phyloP scores from a whole-genome alignment of 1,140 invertebrate genomes.

The Hylaeus volcanicus region DNA sequence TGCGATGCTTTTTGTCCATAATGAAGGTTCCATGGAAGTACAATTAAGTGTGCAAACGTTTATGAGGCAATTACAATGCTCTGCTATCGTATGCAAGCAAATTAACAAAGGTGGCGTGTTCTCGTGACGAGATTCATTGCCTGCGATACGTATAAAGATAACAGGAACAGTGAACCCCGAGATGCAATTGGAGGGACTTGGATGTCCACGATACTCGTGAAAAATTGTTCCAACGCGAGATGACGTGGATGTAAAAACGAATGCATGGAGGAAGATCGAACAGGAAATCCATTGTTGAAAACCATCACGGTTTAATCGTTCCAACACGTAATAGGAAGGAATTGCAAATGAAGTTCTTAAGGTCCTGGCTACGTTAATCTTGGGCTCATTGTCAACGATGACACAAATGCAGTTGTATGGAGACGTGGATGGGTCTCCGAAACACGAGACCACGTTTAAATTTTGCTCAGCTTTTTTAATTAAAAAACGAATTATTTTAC shows the following conservation, averaged over 20 bases:
- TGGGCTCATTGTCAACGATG: neutral
- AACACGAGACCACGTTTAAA: neutral
- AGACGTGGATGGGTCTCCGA: neutral
- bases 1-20: too few species aligned
- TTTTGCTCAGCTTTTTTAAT: neutral
- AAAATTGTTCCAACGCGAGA: neutral
- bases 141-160: slow-evolving; percentile 47
- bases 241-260: neutral
- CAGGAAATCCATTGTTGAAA: slow-evolving; percentile 6
- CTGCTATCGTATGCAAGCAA: slow-evolving; percentile 1
- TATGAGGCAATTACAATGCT: neutral
- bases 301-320: slow-evolving; percentile 5
- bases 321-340: slow-evolving; percentile 10
- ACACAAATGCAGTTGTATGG: neutral
- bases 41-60: neutral
- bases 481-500: too few species aligned
- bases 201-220: too few species aligned
- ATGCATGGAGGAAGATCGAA: neutral
- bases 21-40: neutral
- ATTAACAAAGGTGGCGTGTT: neutral
- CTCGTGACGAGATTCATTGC: slow-evolving; percentile 23
- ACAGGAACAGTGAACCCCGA: neutral
- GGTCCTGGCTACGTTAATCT: neutral
- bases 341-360: slow-evolving; percentile 34
- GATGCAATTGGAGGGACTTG: neutral